Conservation (phyloP, 2,113 vertebrate species). For the Nesogale talazaci region DNA sequence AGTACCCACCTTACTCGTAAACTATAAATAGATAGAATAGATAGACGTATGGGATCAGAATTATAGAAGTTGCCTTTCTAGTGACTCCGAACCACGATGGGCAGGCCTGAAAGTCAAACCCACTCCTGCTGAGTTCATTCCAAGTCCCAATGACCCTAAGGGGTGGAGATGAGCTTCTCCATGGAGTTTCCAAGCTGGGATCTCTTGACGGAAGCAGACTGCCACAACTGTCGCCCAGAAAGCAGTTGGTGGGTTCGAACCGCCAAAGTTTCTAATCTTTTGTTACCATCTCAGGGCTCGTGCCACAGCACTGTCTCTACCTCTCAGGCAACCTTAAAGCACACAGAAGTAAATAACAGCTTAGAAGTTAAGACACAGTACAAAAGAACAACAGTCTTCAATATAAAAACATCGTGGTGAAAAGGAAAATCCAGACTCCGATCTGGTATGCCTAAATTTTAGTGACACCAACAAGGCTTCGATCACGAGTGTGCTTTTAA, state of each 20-base stretch:
- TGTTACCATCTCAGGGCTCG: no score
- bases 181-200: no score
- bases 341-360: not conserved
- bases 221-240: no score
- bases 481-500: not conserved
- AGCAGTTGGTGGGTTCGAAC: no score
- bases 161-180: no score
- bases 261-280: no score
- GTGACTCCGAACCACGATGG: not conserved
- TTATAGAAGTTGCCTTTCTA: constrained; percentile 5
- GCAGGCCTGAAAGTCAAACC: not conserved
- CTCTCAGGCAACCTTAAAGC: no score
- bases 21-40: not conserved
- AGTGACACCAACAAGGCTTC: not conserved
- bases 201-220: no score
- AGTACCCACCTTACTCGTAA: not conserved
- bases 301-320: no score
- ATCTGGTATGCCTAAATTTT: constrained; percentile 23
- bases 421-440: constrained; percentile 38
- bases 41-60: not conserved
- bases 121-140: no score
- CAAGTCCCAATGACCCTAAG: no score
- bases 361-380: not conserved
- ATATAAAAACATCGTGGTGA: not conserved
- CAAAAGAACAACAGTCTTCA: constrained; percentile 20